Evolutionary conservation across 1,140 invertebrate genomes (phyloP).

Genomic region (Zaprionus inermis): DNA sequence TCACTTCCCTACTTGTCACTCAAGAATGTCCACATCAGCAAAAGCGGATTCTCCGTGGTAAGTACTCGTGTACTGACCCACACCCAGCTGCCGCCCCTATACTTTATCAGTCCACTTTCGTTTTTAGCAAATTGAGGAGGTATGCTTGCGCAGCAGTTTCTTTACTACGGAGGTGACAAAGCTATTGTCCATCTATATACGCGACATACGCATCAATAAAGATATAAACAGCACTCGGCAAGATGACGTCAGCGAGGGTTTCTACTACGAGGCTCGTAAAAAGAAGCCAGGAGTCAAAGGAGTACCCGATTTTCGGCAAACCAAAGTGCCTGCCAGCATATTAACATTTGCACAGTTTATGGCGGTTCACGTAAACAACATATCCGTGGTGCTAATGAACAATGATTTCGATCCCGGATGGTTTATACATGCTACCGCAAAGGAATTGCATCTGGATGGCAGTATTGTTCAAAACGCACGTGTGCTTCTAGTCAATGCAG

Average conservation of each 20-base stretch:
- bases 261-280: constrained; percentile 70
- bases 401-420: constrained; percentile 88
- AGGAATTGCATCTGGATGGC: constrained; percentile 91
- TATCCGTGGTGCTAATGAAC: constrained; percentile 90
- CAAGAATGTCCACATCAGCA: constrained; percentile 88
- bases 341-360: constrained; percentile 94
- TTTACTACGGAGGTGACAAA: constrained; percentile 95
- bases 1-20: constrained; percentile 87
- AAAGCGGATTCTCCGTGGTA: constrained; percentile 89
- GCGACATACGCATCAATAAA: constrained; percentile 93
- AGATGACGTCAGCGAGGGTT: constrained; percentile 43
- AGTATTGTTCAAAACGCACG: constrained; percentile 89
- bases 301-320: constrained; percentile 88
- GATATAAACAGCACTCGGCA: constrained; percentile 86
- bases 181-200: constrained; percentile 92
- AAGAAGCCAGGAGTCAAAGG: constrained; percentile 63
- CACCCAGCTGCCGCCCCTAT: constrained; percentile 5
- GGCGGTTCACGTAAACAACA: constrained; percentile 93
- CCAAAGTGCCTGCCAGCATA: constrained; percentile 90
- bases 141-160: constrained; percentile 94
- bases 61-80: constrained; percentile 59
- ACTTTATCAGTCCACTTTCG: constrained; percentile 27
- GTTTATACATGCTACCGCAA: constrained; percentile 90
- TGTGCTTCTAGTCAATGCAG: constrained; percentile 89
- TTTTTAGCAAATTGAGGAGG: constrained; percentile 92